Evolutionary conservation across 2,113 vertebrate species (phyloP).

Genomic region (Eulemur macaco): DNA sequence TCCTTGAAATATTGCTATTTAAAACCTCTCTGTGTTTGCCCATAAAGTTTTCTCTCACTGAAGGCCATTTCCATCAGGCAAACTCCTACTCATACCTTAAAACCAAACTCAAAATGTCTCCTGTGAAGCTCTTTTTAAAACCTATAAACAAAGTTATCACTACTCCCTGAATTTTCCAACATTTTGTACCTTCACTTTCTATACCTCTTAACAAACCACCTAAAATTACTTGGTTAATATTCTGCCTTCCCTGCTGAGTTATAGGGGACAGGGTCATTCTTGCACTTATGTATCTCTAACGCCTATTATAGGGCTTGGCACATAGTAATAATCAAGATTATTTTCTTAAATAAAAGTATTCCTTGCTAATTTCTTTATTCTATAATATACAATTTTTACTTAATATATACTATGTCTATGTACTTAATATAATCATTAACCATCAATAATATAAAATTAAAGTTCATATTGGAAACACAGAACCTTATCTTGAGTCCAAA

Average conservation of each 20-base stretch:
- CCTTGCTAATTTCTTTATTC: neutral
- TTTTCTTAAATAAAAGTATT: neutral
- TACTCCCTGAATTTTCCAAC: neutral
- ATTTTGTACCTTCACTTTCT: neutral
- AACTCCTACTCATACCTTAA: conserved; percentile 12
- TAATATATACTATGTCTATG: neutral
- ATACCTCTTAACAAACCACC: neutral
- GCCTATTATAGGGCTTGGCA: neutral
- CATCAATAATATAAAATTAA: conserved; percentile 21
- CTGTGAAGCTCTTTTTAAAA: neutral
- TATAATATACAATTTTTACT: neutral
- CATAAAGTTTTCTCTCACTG: neutral
- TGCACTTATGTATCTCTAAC: neutral
- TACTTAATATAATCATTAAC: neutral
- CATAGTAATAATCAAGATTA: neutral
- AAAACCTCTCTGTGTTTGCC: neutral
- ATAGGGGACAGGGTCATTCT: neutral
- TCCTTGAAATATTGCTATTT: neutral
- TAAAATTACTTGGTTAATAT: neutral
- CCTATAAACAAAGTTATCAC: neutral
- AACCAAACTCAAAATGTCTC: neutral
- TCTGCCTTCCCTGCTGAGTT: neutral
- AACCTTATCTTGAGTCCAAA: neutral
- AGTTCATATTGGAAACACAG: neutral
- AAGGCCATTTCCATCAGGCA: neutral